Percentiles rank a stretch among this genome's conserved stretches.
These are phyloP conservation scores for Trissolcus brochymenae DNA, from an alignment of 2,888 invertebrate species.

Conservation along the genomic window DNA sequence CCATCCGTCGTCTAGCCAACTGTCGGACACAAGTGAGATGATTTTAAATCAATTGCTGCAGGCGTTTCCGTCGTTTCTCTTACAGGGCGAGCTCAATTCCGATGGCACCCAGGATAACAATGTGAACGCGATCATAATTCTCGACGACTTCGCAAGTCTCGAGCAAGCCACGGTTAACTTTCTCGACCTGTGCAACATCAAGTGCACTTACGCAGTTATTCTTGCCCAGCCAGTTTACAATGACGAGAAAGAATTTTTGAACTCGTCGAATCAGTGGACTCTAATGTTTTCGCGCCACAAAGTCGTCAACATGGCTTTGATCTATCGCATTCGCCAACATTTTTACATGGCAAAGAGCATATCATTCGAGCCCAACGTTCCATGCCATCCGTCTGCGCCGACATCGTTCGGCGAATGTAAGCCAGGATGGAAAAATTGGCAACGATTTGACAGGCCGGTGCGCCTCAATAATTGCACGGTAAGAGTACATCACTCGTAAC, in stretches of 20 bases:
- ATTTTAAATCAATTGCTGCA: constrained; percentile 24
- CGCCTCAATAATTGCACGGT: constrained; percentile 42
- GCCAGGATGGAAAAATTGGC: constrained; percentile 35
- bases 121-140: constrained; percentile 36
- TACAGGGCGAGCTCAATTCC: constrained; percentile 12
- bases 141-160: constrained; percentile 26
- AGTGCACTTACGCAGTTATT: constrained; percentile 38
- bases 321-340: constrained; percentile 17
- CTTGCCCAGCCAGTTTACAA: constrained; percentile 10
- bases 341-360: constrained; percentile 46
- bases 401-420: constrained; percentile 36
- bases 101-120: not conserved
- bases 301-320: constrained; percentile 32
- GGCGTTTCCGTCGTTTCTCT: constrained; percentile 24
- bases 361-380: constrained; percentile 27
- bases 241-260: constrained; percentile 10
- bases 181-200: constrained; percentile 31
- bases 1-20: not conserved
- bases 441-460: constrained; percentile 14
- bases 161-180: constrained; percentile 7
- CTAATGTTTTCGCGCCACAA: constrained; percentile 24
- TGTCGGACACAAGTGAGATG: constrained; percentile 8
- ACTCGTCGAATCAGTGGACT: constrained; percentile 13
- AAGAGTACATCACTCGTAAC: not conserved
- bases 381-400: constrained; percentile 26